These are phyloP conservation scores for Turdus rufiventris DNA, from an alignment of 2,113 vertebrate genomes.

Conservation along the genomic window DNA sequence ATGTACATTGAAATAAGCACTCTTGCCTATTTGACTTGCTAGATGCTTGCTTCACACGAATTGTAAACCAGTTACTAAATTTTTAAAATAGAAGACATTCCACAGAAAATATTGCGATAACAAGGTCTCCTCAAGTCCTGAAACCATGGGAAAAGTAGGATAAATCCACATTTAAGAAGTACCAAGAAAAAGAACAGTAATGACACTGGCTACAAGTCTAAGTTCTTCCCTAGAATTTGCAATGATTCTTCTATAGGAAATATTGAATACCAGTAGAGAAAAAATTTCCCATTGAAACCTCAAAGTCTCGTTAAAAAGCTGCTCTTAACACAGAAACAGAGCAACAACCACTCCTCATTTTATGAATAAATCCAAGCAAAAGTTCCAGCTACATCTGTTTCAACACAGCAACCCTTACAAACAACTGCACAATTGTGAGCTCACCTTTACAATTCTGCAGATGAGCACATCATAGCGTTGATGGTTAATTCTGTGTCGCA, in stretches of 20 bases:
- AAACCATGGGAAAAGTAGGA: background rate
- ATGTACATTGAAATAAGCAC: background rate
- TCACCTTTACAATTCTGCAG: conserved; percentile 96
- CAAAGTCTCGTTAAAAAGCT: background rate
- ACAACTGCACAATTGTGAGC: background rate
- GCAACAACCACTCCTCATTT: background rate
- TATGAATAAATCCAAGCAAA: background rate
- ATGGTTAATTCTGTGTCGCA: conserved; percentile 93
- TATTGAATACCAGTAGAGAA: background rate
- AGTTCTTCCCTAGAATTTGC: background rate
- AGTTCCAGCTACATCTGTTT: background rate
- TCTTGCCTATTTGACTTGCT: background rate
- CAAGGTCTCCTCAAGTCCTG: background rate
- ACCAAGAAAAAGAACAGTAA: background rate
- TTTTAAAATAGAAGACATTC: background rate
- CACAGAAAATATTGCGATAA: background rate
- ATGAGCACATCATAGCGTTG: conserved; percentile 96
- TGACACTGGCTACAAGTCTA: background rate
- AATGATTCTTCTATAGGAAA: background rate
- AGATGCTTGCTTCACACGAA: background rate
- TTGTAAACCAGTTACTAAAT: background rate
- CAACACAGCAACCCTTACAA: background rate
- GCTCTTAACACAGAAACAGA: background rate
- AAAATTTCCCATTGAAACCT: background rate
- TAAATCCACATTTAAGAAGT: background rate